These are phyloP conservation scores for Cynopterus brachyotis DNA, from an alignment of 2,113 vertebrate species.

Conservation along the genomic window DNA sequence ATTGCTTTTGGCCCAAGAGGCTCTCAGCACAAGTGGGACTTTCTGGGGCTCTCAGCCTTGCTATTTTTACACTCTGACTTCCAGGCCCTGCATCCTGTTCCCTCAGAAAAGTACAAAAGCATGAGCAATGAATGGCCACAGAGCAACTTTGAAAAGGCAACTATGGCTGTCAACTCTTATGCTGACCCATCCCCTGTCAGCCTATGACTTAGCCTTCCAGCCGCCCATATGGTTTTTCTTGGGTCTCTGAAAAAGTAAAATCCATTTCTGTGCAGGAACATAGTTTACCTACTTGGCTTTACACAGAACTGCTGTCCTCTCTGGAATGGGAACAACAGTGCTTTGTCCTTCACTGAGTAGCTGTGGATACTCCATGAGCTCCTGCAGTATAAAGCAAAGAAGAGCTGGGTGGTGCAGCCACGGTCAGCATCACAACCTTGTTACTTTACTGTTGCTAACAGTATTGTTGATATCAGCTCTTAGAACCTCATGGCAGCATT, in stretches of 20 bases:
- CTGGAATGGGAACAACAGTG: background rate
- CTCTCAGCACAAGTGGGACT: constrained; percentile 41
- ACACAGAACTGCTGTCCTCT: background rate
- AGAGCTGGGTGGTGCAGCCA: background rate
- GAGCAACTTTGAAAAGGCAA: background rate
- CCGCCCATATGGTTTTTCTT: background rate
- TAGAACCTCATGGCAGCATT: background rate
- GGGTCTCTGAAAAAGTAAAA: background rate
- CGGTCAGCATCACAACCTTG: background rate
- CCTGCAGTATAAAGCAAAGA: background rate
- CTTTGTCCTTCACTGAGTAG: background rate
- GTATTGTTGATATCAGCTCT: background rate
- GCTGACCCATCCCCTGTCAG: background rate
- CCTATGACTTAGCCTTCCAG: background rate
- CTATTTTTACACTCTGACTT: constrained; percentile 64
- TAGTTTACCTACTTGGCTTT: background rate
- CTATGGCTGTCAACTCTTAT: background rate
- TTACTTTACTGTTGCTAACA: background rate
- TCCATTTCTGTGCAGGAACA: background rate
- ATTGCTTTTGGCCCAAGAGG: constrained; percentile 40
- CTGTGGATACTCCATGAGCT: fast-evolving
- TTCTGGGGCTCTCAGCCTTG: constrained; percentile 25
- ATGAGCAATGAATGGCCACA: background rate
- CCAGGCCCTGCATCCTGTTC: constrained; percentile 39
- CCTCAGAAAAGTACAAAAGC: background rate